Conservation (phyloP, 2,113 vertebrate genomes). For the Formicarius rufipectus region DNA sequence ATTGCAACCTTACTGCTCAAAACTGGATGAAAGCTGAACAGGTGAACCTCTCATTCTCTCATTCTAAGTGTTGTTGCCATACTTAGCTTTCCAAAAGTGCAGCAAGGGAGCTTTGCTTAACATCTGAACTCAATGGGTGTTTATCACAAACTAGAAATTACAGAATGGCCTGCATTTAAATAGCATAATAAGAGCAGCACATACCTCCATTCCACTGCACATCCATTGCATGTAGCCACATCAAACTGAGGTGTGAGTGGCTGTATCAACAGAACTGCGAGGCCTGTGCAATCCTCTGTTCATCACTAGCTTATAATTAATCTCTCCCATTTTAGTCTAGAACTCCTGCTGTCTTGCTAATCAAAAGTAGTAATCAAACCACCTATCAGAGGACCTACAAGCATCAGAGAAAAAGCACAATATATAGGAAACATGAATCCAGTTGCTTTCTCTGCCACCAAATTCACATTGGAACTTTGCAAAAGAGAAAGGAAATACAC, state of each 20-base stretch:
- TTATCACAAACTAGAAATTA: background rate
- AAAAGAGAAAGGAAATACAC: background rate
- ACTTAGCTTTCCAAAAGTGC: background rate
- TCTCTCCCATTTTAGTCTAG: background rate
- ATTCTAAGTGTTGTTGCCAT: background rate
- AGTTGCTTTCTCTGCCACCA: background rate
- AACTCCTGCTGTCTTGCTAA: background rate
- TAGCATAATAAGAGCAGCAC: background rate
- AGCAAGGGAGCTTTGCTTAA: background rate
- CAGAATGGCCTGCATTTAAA: background rate
- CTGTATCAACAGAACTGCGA: background rate
- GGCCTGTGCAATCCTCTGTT: background rate
- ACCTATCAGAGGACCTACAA: background rate
- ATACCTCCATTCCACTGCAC: background rate
- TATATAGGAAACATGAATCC: background rate
- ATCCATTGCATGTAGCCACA: background rate
- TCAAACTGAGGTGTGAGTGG: background rate
- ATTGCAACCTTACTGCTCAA: background rate
- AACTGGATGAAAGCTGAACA: background rate
- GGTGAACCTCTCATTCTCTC: background rate
- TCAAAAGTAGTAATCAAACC: background rate
- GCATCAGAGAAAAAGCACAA: background rate
- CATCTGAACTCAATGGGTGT: background rate
- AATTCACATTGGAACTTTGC: background rate
- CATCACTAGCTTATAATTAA: background rate